Conservation (phyloP, 2,888 invertebrate species). For the Phalera bucephala region DNA sequence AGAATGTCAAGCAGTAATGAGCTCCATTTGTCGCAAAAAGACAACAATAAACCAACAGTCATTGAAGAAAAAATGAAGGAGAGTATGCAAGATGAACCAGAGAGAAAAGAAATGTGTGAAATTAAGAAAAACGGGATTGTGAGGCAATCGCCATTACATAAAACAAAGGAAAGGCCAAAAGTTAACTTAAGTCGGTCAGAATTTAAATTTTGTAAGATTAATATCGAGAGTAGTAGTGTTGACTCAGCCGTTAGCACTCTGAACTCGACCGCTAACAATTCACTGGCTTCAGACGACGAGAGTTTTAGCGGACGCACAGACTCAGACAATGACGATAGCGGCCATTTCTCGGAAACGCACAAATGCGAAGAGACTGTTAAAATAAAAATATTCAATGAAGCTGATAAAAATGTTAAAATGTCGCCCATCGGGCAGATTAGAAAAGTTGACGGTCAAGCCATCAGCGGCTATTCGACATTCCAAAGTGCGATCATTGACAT, state of each 20-base stretch:
- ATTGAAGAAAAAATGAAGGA: slow-evolving; percentile 75
- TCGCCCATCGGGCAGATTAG: slow-evolving; percentile 70
- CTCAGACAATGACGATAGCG: slow-evolving; percentile 83
- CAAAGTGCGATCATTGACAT: slow-evolving; percentile 76
- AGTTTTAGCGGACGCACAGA: slow-evolving; percentile 80
- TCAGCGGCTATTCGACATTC: slow-evolving; percentile 74
- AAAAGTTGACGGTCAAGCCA: slow-evolving; percentile 72
- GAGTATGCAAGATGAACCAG: slow-evolving; percentile 73
- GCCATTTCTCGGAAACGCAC: slow-evolving; percentile 73
- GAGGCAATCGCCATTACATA: slow-evolving; percentile 85
- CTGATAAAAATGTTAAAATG: slow-evolving; percentile 70
- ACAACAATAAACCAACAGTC: slow-evolving; percentile 66
- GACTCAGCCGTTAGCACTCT: slow-evolving; percentile 82
- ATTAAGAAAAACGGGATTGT: slow-evolving; percentile 74
- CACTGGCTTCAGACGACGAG: slow-evolving; percentile 77
- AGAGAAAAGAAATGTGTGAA: slow-evolving; percentile 69
- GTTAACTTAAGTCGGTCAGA: slow-evolving; percentile 82
- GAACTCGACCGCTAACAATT: slow-evolving; percentile 81
- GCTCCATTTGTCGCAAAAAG: slow-evolving; percentile 55
- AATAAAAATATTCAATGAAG: slow-evolving; percentile 75
- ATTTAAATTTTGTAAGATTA: slow-evolving; percentile 80
- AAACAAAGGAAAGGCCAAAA: slow-evolving; percentile 86
- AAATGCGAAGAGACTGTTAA: slow-evolving; percentile 79
- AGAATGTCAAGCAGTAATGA: slow-evolving; percentile 75
- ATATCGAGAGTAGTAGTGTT: slow-evolving; percentile 74